Evolutionary conservation across 2,888 invertebrate species (phyloP), one percentile per base, ranked within the genome.

Genomic region (Psococerastis gibbosa): DNA sequence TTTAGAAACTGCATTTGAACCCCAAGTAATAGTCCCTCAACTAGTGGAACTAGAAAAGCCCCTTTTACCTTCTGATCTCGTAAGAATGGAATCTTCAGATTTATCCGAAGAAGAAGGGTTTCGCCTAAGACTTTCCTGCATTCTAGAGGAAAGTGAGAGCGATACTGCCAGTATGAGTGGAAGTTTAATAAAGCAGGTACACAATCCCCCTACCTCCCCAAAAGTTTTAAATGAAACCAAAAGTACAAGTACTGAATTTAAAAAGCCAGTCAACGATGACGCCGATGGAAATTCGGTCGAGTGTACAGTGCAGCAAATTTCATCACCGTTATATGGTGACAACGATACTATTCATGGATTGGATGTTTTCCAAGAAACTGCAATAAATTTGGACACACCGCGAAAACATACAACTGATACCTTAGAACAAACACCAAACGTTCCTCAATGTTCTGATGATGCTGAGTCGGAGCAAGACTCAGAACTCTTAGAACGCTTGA

Each of bases 31-130:
- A 6, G 27, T 27, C 6, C 27, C 27, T 27, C 8, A 27, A 27
- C 27, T 27, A 27, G 27, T 27, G 11, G 11, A 27, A 27, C 27
- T 27, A 27, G 27, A 27, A 6, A 27, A 27, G 11, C 6, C 11
- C 11, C 6, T 27, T 27, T 27, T 11, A 27, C 8, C 27, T 9
- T 6, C 27, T 9, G 27, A 27, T 27, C 27, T 27, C 27, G 11
- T 27, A 27, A 6, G 27, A 11, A 27, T 27, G 6, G 38, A 38
- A 5, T 20, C 16, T 17, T 38, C 38, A 13, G 38, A 38, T 20
- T 13, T 5, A 5, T 38, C 38, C 13, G 38, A 38, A 17, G 38
- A 38, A 18, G 38, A 38, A 38, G 22, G 38, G 15, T 38, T 16
- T 11, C 38, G 22, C 5, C 17, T 38, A 18, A 16, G 38, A 11